Conservation (phyloP, 2,113 vertebrate species). For the Chloropsis cyanopogon region DNA sequence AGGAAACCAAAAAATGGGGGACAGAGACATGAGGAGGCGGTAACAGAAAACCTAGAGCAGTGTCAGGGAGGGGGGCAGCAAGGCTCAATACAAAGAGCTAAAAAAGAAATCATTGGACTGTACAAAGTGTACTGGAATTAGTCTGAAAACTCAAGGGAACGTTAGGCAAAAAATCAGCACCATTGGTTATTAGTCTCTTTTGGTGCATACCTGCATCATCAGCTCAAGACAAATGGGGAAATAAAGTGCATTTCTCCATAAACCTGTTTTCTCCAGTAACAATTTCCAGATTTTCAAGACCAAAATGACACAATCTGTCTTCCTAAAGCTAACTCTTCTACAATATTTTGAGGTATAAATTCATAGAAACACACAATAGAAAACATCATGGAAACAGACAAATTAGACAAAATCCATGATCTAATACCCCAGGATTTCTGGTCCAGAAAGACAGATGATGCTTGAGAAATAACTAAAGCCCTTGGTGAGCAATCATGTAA, state of each 20-base stretch:
- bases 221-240: background rate
- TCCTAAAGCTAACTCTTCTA: background rate
- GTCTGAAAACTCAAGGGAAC: background rate
- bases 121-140: background rate
- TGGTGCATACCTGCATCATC: background rate
- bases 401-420: background rate
- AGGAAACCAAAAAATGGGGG: background rate
- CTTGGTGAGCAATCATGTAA: background rate
- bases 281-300: constrained; percentile 37
- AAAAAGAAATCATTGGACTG: background rate
- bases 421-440: background rate
- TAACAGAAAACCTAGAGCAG: background rate
- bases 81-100: background rate
- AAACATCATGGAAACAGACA: background rate
- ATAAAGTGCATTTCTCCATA: background rate
- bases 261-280: background rate
- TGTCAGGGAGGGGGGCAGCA: background rate
- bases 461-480: background rate
- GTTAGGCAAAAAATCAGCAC: background rate
- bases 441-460: background rate
- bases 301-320: background rate
- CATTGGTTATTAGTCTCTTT: background rate
- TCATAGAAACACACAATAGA: background rate
- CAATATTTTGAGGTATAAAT: background rate
- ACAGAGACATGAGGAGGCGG: background rate